Base-by-base conservation (phyloP, 2,797 vertebrate species). In the Intellagama lesueurii region DNA sequence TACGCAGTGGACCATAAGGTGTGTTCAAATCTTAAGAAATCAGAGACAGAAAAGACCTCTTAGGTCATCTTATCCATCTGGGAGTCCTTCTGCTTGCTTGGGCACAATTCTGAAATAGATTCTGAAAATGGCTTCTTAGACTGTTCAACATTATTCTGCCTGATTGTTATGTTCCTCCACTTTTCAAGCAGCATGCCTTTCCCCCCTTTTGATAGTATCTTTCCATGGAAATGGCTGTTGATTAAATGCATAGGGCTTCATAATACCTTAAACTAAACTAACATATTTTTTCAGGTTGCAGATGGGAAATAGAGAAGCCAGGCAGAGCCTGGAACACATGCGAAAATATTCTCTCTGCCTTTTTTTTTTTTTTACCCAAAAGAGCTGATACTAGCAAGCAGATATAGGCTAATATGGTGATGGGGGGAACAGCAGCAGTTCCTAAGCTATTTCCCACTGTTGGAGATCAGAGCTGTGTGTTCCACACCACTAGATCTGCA, bases 31-130 rank as follows among this genome's bases (percentile, higher is more conserved):
- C 70, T 87, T 91, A 52, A 64, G 40, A 83, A 83, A 94, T 8
- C 12, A 85, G 49, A 30, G 17, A 16, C 19, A 69, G 84, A 91
- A 87, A 28, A 35, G 16, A 83, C 2, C 3, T 0, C 16, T 83
- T 90, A 79, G 78, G 1, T n/a, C 4, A 88, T 52, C 30, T 86
- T 9, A 82, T 89, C 89, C 89, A 90, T 90, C 89, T 90, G 88
- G 49, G 77, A 89, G 28, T 79, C 88, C 88, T 84, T 89, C 88
- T 85, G 47, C 14, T 24, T 83, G 1, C 66, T 92, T 84, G 91
- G 83, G 47, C n/a, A 76, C 47, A 81, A 66, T 80, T 85, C 28
- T 89, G 79, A 78, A 88, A 70, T 1, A 0, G 3, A 11, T 77
- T 89, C 89, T 44, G 69, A 47, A 90, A 89, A 52, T 77, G 52